Evolutionary conservation across 30 jellyfish, hydroid and myxozoan genomes (phyloP), one percentile per base, ranked within the genome.

Genomic region (Cassiopea andromeda): DNA sequence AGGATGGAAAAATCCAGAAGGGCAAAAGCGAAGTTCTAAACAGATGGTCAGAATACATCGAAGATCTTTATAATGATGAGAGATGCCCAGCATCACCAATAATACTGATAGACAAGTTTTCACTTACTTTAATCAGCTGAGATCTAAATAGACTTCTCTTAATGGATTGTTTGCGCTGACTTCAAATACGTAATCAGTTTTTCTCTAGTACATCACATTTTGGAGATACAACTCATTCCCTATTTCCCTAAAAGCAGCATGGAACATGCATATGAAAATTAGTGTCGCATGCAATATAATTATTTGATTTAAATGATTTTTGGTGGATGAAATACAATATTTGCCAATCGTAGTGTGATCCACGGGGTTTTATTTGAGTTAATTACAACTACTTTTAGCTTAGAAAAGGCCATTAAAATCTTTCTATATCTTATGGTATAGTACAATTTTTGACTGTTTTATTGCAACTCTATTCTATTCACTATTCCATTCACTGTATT

Each of bases 321-420:
- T 66, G 75, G 75, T 14, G 75, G 75, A 66, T 66, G 15, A 66
- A 66, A 66, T 5, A 66, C 7, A 66, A 66, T 66, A 66, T 50
- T 66, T 66, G 75, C 75, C 75, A 66, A 5, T 66, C 19, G 15
- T 66, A 66, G 75, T 66, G 75, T 66, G 75, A 66, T 66, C 75
- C 75, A 7, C 75, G 18, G 75, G 75, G 75, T 66, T 19, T 14
- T 66, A 66, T 66, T 66, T 66, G 75, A 66, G 75, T 19, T 66
- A 66, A 2, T 66, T 66, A 66, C 75, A 66, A 66, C 75, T 66
- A 66, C 18, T 66, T 66, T 66, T 66, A 66, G 18, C 18, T 19
- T 66, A 66, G 18, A 66, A 66, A 5, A 66, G 75, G 75, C 75
- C 75, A 66, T 66, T 3, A 66, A 66, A 66, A 4, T 66, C 75